Evolutionary conservation across 2,113 vertebrate genomes (phyloP), one percentile per base, ranked within the genome.

Genomic region (Cebidichthys violaceus): DNA sequence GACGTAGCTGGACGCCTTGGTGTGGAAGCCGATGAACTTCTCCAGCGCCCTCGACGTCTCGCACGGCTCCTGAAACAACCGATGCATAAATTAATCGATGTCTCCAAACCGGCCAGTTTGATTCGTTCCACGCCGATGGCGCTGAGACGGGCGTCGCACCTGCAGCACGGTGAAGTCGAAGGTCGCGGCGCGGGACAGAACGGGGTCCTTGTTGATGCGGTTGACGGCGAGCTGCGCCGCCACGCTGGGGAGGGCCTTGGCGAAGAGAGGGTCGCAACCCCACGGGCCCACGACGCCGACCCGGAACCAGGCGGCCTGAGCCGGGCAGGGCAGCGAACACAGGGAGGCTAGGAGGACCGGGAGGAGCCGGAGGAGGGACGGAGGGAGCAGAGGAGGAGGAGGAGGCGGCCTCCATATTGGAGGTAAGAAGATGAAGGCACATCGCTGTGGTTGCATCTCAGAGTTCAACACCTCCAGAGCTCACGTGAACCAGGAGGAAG

Each of bases 251-350:
- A 95, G 92, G 24, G 96, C 95, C 89, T 96, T 96, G 10, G 92
- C 92, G 82, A 96, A 96, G 6, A 95, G 77, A 4, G 95, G 95
- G 79, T 96, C 96, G 76, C 96, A 96, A 4, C 87, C 89, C 96
- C 96, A 96, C 0, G 96, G 95, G 6, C 96, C 96, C 33, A 96
- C 91, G 47, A 96, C 89, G 22, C 96, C 96, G 0, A 96, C 87
- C 47, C 70, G 92, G 70, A 95, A 95, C 68, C 83, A 85, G 9
- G 81, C 77, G 11, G 88, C 89, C 31, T 89, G 75, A 2, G 76
- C 72, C 10, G 86, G 86, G 41, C 75, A 43, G 41, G 89, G 72
- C 10, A 88, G 54, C 1, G 86, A 60, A 35, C 77, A 86, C 57
- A 93, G 33, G 8, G 9, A 66, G 43, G 31, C 55, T 52, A 95